phyloP scores from a whole-genome alignment of 1,140 invertebrate species.

The Acromyrmex echinatior region DNA sequence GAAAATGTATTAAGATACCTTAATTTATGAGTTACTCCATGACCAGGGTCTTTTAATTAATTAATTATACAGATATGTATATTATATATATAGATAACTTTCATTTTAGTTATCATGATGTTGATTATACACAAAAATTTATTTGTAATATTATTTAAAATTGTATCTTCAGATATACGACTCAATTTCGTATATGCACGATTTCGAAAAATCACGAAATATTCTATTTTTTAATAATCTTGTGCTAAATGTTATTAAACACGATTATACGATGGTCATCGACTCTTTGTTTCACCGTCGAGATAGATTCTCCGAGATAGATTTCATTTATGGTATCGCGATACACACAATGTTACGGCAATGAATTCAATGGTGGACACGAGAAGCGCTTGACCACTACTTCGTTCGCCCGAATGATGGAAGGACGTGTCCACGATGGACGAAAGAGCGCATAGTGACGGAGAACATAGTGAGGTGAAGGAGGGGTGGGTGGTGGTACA shows the following conservation, averaged over 20 bases:
- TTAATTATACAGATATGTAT: background rate
- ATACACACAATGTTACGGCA: conserved; percentile 47
- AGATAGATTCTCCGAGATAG: background rate
- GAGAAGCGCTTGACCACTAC: conserved; percentile 65
- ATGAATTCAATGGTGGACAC: conserved; percentile 45
- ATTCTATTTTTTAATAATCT: background rate
- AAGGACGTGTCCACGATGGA: conserved; percentile 70
- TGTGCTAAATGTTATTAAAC: background rate
- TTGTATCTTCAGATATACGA: background rate
- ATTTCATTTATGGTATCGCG: conserved; percentile 33
- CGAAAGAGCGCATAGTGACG: conserved; percentile 60
- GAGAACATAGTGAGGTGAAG: conserved; percentile 12
- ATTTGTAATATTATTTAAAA: background rate
- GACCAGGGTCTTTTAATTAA: background rate
- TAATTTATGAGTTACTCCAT: background rate
- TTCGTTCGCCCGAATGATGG: conserved; percentile 68
- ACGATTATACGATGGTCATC: background rate
- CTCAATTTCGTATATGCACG: background rate
- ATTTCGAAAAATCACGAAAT: background rate
- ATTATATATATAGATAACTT: background rate
- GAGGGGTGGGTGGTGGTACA: conserved; percentile 36
- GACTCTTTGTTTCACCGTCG: background rate
- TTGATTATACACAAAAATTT: background rate
- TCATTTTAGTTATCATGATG: background rate
- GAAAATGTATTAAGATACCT: background rate